phyloP scores from a whole-genome alignment of 2,113 vertebrate species.

The Symphodus melops region DNA sequence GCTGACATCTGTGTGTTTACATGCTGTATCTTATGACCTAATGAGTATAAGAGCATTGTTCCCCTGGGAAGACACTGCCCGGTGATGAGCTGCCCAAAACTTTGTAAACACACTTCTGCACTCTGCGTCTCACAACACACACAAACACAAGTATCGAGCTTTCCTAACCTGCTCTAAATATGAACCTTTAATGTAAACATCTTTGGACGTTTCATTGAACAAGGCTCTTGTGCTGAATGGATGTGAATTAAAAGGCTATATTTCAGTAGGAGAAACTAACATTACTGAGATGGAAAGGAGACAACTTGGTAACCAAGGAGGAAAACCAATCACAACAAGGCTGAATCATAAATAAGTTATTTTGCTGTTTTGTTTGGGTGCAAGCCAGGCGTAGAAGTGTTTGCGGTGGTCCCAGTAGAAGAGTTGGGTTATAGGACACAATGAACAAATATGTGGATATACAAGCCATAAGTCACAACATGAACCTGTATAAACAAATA shows the following conservation, averaged over 20 bases:
- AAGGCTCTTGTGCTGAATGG: slow-evolving; percentile 75
- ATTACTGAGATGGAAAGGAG: slow-evolving; percentile 65
- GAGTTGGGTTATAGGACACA: slow-evolving; percentile 42
- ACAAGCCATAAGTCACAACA: slow-evolving; percentile 56
- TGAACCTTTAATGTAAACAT: slow-evolving; percentile 84
- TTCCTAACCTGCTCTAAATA: slow-evolving; percentile 83
- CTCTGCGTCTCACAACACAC: slow-evolving; percentile 47
- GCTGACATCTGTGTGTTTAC: slow-evolving; percentile 77
- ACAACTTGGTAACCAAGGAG: slow-evolving; percentile 82
- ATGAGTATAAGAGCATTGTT: slow-evolving; percentile 76
- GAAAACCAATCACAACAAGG: slow-evolving; percentile 82
- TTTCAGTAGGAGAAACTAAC: slow-evolving; percentile 76
- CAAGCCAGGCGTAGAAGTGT: slow-evolving; percentile 67
- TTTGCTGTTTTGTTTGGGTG: slow-evolving; percentile 82
- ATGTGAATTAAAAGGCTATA: slow-evolving; percentile 79
- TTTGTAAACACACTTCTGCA: slow-evolving; percentile 77
- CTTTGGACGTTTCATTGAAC: slow-evolving; percentile 75
- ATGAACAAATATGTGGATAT: slow-evolving; percentile 40
- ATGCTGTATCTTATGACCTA: slow-evolving; percentile 68
- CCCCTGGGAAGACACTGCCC: slow-evolving; percentile 67
- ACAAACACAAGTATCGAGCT: slow-evolving; percentile 59
- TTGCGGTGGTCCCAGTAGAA: slow-evolving; percentile 39
- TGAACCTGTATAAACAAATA: slow-evolving; percentile 34
- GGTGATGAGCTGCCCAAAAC: slow-evolving; percentile 63
- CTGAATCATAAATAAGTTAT: slow-evolving; percentile 84